A percentile compares a stretch with the other conserved stretches of the same genome.
Conservation (phyloP, 2,888 invertebrate genomes). For the Glaucopsyche alexis region DNA sequence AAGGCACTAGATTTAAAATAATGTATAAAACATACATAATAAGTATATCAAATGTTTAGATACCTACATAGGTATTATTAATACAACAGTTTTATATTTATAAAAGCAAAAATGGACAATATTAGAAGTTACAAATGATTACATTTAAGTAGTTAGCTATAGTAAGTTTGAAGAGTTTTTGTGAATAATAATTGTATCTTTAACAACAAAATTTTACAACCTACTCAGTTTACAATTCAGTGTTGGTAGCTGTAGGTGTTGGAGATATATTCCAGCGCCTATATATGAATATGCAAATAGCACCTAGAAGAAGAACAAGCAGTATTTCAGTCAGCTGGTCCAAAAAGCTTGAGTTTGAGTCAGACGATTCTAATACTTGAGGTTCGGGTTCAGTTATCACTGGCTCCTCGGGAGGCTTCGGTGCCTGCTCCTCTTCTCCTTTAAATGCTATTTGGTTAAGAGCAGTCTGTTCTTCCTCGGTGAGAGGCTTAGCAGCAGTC, state of each 20-base stretch:
- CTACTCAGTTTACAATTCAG: constrained; percentile 49
- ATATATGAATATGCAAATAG: constrained; percentile 69
- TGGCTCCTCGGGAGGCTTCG: constrained; percentile 59
- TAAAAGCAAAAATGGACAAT: constrained; percentile 17
- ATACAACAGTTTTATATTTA: not conserved
- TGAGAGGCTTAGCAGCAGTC: constrained; percentile 71
- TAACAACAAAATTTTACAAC: constrained; percentile 3
- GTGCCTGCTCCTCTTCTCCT: constrained; percentile 68
- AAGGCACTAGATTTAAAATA: constrained; percentile 30
- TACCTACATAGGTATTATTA: not conserved
- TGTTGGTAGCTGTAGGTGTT: constrained; percentile 48
- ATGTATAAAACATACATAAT: constrained; percentile 18
- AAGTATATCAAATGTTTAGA: constrained; percentile 13
- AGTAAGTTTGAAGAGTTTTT: not conserved
- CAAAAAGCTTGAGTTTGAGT: constrained; percentile 60
- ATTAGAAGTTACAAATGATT: constrained; percentile 15
- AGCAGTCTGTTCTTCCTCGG: constrained; percentile 72
- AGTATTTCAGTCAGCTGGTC: constrained; percentile 70
- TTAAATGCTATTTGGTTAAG: constrained; percentile 75
- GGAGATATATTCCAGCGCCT: constrained; percentile 64
- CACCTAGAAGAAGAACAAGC: constrained; percentile 67
- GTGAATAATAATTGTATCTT: not conserved
- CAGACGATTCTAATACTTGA: constrained; percentile 62
- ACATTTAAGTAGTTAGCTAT: not conserved
- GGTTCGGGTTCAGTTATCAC: constrained; percentile 53